These are phyloP conservation scores for Frieseomelitta varia DNA, from an alignment of 1,140 invertebrate genomes.

Conservation along the genomic window DNA sequence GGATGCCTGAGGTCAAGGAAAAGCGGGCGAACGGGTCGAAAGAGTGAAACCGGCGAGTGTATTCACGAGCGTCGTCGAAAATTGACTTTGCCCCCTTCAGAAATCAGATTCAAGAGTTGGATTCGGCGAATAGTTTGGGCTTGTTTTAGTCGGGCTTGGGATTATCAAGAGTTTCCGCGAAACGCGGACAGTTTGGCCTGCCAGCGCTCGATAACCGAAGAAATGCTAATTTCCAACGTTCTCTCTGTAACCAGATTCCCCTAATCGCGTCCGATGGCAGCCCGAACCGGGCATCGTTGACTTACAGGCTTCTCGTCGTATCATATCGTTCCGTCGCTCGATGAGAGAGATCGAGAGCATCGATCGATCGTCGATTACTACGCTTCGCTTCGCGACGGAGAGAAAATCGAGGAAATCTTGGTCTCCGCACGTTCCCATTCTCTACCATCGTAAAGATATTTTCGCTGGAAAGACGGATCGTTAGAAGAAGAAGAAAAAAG, in stretches of 20 bases:
- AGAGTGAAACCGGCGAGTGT: not conserved
- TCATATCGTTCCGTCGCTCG: not conserved
- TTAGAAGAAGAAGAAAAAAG: constrained; percentile 13
- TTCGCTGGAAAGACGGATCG: not conserved
- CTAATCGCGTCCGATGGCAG: not conserved
- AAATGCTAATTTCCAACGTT: constrained; percentile 23
- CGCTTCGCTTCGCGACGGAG: too few species aligned
- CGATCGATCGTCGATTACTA: not conserved
- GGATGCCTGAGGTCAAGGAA: not conserved
- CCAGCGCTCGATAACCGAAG: constrained; percentile 9
- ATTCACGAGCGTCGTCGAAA: not conserved
- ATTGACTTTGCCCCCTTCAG: not conserved
- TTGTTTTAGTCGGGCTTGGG: constrained; percentile 2
- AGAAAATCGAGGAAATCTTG: not conserved
- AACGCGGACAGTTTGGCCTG: not conserved
- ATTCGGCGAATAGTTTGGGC: constrained; percentile 12
- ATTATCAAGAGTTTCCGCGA: constrained; percentile 23
- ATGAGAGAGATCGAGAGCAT: not conserved
- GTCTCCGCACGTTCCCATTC: not conserved
- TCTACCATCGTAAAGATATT: not conserved
- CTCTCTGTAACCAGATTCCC: not conserved
- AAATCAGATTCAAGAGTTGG: constrained; percentile 10
- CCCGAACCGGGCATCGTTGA: not conserved
- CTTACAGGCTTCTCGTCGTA: not conserved
- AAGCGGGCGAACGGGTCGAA: not conserved